Base-by-base conservation (phyloP, 2,888 invertebrate genomes). In the Teinopalpus imperialis region DNA sequence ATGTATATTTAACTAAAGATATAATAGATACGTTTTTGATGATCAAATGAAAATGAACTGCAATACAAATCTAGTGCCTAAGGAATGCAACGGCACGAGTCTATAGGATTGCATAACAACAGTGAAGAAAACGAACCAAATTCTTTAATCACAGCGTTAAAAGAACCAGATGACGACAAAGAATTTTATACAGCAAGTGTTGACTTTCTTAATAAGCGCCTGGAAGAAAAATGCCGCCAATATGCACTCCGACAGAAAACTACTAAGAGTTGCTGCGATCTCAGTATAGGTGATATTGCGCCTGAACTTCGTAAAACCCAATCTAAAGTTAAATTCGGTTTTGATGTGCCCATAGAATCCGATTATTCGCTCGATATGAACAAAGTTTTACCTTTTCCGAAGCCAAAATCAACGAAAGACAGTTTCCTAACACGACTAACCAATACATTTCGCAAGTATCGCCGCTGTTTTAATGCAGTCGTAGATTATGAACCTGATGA, bases 141-240 rank as follows among this genome's bases (percentile, higher is more conserved):
- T 16, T 31, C 32, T 29, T 36, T 57, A 47, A 52, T 60, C 23
- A 32, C 30, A 21, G 52, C 53, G 21, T 43, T 59, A 23, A 42
- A 52, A 8, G 53, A 52, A 21, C 49, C 55, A 1, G 72, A 74
- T 21, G 73, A 83, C 56, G 69, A 74, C 48, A 69, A 79, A 31
- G 57, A 74, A 24, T 80, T 83, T 51, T 85, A 74, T 47, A 69
- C 75, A 12, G 85, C 85, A n/a, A 85, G 85, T 57, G 61, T 85
- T 5, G 66, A 79, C 43, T 86, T 83, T 51, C 72, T 87, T n/a
- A 69, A 61, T 37, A 73, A 72, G 54, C 68, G 74, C 48, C 66
- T 86, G n/a, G 62, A 73, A 55, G 76, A 80, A 46, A 82, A 78
- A 61, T 56, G 59, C 7, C 49, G 53, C 40, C 51, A 36, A 21